Conservation (phyloP, 2,113 vertebrate genomes). For the Axis porcinus region DNA sequence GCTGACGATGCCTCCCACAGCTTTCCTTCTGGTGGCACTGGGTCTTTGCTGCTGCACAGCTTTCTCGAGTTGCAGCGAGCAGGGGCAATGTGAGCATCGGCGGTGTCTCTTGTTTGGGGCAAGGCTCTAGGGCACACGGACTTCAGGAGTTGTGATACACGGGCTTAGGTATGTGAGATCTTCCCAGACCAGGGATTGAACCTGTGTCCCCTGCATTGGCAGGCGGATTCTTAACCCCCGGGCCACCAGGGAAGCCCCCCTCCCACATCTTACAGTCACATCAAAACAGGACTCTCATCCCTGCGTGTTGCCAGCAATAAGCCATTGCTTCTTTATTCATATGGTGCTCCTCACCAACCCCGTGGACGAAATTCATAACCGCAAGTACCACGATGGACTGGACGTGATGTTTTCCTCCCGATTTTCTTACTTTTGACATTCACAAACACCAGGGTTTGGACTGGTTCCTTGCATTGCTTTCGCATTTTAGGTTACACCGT, state of each 20-base stretch:
- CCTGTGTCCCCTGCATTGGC: neutral
- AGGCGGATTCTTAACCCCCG: neutral
- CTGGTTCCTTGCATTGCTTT: neutral
- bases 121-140: neutral
- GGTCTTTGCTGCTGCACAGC: accelerated
- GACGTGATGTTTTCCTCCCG: neutral
- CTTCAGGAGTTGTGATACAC: neutral
- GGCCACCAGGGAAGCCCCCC: neutral
- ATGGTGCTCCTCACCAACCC: neutral
- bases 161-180: neutral
- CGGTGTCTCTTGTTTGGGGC: neutral
- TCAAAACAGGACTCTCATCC: neutral
- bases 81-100: accelerated
- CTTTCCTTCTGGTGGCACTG: accelerated
- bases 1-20: accelerated
- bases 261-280: neutral
- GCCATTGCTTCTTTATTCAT: neutral
- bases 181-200: neutral
- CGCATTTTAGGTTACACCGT: accelerated
- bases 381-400: accelerated
- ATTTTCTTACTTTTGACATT: neutral
- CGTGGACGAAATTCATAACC: no score
- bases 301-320: neutral
- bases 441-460: accelerated
- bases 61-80: neutral